Percentiles rank a stretch among this genome's conserved stretches.
Evolutionary conservation across 1,140 invertebrate species (phyloP).

Genomic region (Mycetomoellerius zeteki): DNA sequence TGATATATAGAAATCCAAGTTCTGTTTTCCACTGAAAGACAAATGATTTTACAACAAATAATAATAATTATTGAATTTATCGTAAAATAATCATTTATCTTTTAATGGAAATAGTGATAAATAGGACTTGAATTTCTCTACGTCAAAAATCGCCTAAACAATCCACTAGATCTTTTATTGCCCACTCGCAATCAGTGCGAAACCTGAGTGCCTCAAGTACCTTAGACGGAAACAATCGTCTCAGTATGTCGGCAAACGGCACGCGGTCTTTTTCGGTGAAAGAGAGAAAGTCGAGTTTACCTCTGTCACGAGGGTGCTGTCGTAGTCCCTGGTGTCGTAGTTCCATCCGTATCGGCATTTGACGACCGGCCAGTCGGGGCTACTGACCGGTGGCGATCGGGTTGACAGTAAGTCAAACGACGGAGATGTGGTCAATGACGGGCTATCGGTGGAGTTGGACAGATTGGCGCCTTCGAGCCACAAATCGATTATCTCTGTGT

Average conservation of each 20-base stretch:
- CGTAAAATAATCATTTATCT: not conserved
- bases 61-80: not conserved
- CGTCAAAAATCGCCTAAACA: not conserved
- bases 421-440: conserved; percentile 52
- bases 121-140: not conserved
- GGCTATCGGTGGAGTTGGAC: conserved; percentile 59
- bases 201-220: conserved; percentile 20
- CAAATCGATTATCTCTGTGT: conserved; percentile 83
- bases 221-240: not conserved
- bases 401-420: conserved; percentile 67
- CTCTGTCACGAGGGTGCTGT: conserved; percentile 88
- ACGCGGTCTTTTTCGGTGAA: conserved; percentile 14
- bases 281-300: conserved; percentile 84
- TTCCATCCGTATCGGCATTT: conserved; percentile 87
- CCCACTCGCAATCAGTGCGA: conserved; percentile 35
- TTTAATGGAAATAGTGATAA: not conserved
- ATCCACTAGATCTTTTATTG: conserved; percentile 20
- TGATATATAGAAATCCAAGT: too few relatives aligned
- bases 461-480: conserved; percentile 76
- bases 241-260: not conserved
- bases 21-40: too few relatives aligned
- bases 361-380: conserved; percentile 81
- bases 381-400: conserved; percentile 80
- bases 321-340: conserved; percentile 87
- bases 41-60: too few relatives aligned